A percentile compares a stretch with the other conserved stretches of the same genome.
These are phyloP conservation scores for Anarhynchus alexandrinus DNA, from an alignment of 2,113 vertebrate species.

Conservation along the genomic window DNA sequence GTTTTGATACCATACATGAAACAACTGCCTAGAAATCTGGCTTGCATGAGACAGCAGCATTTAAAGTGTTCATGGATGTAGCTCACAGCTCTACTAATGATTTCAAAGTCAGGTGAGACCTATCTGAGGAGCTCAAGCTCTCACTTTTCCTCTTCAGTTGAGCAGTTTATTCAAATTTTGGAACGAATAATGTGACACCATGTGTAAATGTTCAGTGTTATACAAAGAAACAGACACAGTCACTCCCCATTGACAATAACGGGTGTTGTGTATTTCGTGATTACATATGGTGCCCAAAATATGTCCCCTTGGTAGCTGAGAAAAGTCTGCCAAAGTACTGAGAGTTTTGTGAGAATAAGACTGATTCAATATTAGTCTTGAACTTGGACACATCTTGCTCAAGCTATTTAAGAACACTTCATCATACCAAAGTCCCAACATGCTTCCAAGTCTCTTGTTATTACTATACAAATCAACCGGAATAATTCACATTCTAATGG, in stretches of 20 bases:
- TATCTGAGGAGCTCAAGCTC: slow-evolving; percentile 9
- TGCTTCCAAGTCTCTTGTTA: not conserved
- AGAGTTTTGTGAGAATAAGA: not conserved
- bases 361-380: not conserved
- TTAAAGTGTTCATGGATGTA: not conserved
- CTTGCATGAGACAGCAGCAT: not conserved
- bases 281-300: not conserved
- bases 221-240: slow-evolving; percentile 10
- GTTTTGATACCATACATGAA: not conserved
- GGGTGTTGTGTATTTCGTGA: not conserved
- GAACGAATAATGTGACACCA: slow-evolving; percentile 29
- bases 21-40: not conserved
- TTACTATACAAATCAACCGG: not conserved
- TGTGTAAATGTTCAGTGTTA: slow-evolving; percentile 38
- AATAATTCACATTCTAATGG: not conserved
- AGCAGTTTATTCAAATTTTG: slow-evolving; percentile 33
- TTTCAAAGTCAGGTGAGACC: not conserved
- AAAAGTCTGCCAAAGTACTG: not conserved
- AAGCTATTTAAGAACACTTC: not conserved
- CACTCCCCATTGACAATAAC: not conserved
- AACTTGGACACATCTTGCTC: not conserved
- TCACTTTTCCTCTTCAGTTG: not conserved
- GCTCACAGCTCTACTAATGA: not conserved
- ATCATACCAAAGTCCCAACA: not conserved
- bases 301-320: not conserved